These are phyloP conservation scores for Chrysolina oricalcia DNA, from an alignment of 2,888 invertebrate genomes.

Conservation along the genomic window DNA sequence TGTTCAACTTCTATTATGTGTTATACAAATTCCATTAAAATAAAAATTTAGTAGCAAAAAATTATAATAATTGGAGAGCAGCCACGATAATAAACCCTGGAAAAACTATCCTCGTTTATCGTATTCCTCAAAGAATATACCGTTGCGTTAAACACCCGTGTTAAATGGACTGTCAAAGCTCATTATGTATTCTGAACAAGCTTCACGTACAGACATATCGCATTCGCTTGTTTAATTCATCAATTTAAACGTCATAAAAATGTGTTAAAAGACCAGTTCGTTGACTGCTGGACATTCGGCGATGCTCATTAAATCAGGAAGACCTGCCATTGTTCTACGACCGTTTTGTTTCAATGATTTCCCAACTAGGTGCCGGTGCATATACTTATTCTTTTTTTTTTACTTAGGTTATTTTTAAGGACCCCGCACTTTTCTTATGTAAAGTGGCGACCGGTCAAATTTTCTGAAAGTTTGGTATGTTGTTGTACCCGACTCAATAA, in stretches of 20 bases:
- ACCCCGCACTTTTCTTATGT: too few species aligned
- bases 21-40: too few species aligned
- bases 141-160: background rate
- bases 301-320: background rate
- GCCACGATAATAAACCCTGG: too few species aligned
- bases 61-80: too few species aligned
- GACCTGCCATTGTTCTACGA: background rate
- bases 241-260: background rate
- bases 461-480: too few species aligned
- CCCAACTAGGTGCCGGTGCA: background rate
- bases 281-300: background rate
- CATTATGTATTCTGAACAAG: background rate
- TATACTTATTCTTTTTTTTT: background rate
- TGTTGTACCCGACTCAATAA: too few species aligned
- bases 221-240: background rate
- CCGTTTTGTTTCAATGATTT: background rate
- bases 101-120: too few species aligned
- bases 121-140: background rate
- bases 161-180: background rate
- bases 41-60: too few species aligned
- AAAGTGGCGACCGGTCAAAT: too few species aligned
- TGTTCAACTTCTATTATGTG: too few species aligned
- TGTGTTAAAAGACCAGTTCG: background rate
- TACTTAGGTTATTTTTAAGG: too few species aligned
- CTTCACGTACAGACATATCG: background rate